Evolutionary conservation across 2,888 invertebrate species (phyloP), one percentile per base, ranked within the genome.

Genomic region (Phania funesta): DNA sequence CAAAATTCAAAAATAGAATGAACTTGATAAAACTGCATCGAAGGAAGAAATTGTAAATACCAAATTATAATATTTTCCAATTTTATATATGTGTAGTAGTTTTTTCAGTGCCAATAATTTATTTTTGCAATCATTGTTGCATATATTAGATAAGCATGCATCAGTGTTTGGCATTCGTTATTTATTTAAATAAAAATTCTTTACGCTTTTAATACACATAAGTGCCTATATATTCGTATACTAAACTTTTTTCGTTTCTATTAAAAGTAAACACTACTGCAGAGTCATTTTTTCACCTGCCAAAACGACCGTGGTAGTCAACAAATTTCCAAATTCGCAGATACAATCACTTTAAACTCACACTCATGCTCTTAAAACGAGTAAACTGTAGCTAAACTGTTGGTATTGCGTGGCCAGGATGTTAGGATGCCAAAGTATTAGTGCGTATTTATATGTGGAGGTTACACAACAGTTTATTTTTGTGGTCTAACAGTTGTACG

Each of bases 1-100:
- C 0, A 93, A 94, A 70, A 93, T 94, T 16, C 96, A 96, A 87
- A 90, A 93, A 2, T 96, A 95, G 95, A 95, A 95, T 88, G 89
- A 90, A 71, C 84, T 87, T 24, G 80, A 86, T 29, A 86, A 92
- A 92, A 86, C 77, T 22, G 84, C 87, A 46, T 85, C 89, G 8
- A 85, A 84, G 20, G 87, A 88, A 60, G 88, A 89, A 83, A 86
- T 87, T 64, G 85, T 87, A 74, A 89, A 89, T 83, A 88, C 90
- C 58, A 87, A 89, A 84, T 84, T 90, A 84, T 90, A 88, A n/a
- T n/a, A n/a, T n/a, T n/a, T n/a, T n/a, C n/a, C n/a, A n/a, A n/a
- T n/a, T n/a, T n/a, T n/a, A n/a, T n/a, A n/a, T n/a, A n/a, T n/a
- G n/a, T n/a, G n/a, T n/a, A n/a, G n/a, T n/a, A n/a, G n/a, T n/a